phyloP scores from a whole-genome alignment of 2,888 invertebrate species.

The Odontocerum albicorne region DNA sequence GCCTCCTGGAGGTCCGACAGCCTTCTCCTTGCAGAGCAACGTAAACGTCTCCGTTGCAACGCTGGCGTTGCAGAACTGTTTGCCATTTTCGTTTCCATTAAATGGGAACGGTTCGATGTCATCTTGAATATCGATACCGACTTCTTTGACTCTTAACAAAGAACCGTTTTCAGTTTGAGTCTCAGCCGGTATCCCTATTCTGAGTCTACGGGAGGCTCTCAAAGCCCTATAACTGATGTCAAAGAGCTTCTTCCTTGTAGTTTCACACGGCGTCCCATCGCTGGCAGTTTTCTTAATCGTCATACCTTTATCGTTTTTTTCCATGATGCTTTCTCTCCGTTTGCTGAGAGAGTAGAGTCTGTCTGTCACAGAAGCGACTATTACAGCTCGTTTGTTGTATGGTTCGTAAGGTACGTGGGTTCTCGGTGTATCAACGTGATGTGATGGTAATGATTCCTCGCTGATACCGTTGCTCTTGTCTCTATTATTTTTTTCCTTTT shows the following conservation, averaged over 20 bases:
- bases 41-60: constrained; percentile 53
- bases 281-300: constrained; percentile 37
- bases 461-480: constrained; percentile 14
- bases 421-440: constrained; percentile 32
- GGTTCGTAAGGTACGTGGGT: constrained; percentile 40
- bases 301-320: not conserved
- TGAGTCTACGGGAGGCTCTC: constrained; percentile 51
- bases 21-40: constrained; percentile 53
- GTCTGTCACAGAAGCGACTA: constrained; percentile 71
- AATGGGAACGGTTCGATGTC: constrained; percentile 53
- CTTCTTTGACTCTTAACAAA: constrained; percentile 59
- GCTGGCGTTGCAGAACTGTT: constrained; percentile 45
- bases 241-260: constrained; percentile 59
- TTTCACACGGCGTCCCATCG: constrained; percentile 60
- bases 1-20: constrained; percentile 47
- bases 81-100: constrained; percentile 44
- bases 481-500: constrained; percentile 17
- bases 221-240: constrained; percentile 63
- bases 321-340: constrained; percentile 51
- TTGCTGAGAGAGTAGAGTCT: constrained; percentile 63
- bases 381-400: constrained; percentile 61
- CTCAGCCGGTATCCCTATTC: constrained; percentile 56
- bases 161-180: constrained; percentile 59
- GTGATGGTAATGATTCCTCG: not conserved
- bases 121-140: constrained; percentile 55